Base-by-base conservation (phyloP, 2,888 invertebrate species). In the Allophyes oxyacanthae region DNA sequence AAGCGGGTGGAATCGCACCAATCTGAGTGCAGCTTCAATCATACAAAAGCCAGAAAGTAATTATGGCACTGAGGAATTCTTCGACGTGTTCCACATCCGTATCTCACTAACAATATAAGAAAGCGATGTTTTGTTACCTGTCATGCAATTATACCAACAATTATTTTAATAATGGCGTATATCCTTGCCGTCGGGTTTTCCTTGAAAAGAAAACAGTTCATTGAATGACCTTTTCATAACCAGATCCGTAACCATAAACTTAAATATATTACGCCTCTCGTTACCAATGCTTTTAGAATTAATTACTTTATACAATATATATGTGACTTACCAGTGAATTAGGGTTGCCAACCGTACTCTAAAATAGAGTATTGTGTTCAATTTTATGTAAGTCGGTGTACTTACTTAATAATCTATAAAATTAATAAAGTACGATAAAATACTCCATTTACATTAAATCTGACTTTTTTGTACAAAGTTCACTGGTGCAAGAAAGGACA, bases 121-220 rank as follows among this genome's bases (percentile, higher is more conserved):
- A 52, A 7, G 8, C 5, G 6, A 11, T 34, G 6, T 33, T 42
- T 33, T 25, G 37, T 55, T 42, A 9, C 28, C 11, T 34, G 30
- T 34, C 37, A 32, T n/a, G 36, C 43, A 59, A 60, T 71, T 64
- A 57, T 37, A 20, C 4, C 8, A 28, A 13, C 25, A 9, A n/a
- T 34, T 3, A 33, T 20, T 45, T 9, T 11, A n/a, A 46, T 43
- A 54, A 60, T 46, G 26, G 28, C 41, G 10, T 6, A 64, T 56
- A 62, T 66, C 51, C 67, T 55, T 65, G 51, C 1, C 44, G 11
- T 1, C 44, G 11, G 10, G 40, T 50, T 66, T 51, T 69, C 73
- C 73, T 73, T 73, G 72, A 66, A 33, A 70, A 73, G 72, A 72
- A 72, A 73, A 61, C 57, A 55, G 46, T 52, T 38, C 25, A 38